phyloP scores from a whole-genome alignment of 2,113 vertebrate genomes.

The Procavia capensis region DNA sequence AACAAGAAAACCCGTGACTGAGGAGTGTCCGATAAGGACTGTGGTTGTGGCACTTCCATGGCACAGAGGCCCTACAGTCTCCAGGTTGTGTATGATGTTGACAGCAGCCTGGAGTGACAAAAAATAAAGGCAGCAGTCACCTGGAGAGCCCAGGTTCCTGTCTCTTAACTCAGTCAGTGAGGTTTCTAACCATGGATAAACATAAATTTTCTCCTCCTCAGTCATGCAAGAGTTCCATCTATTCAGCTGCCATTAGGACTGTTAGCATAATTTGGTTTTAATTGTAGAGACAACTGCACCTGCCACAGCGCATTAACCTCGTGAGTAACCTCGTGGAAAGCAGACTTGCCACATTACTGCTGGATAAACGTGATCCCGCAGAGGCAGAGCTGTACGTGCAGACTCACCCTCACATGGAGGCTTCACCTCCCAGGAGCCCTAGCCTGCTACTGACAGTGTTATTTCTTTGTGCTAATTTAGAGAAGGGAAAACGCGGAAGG shows the following conservation, averaged over 20 bases:
- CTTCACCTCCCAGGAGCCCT: background rate
- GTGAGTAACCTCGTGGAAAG: background rate
- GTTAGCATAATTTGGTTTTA: constrained; percentile 41
- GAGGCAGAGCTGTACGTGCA: background rate
- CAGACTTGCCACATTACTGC: background rate
- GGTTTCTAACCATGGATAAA: constrained; percentile 7
- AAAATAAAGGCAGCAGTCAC: background rate
- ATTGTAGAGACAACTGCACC: background rate
- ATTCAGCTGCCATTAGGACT: background rate
- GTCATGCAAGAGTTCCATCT: background rate
- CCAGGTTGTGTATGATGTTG: background rate
- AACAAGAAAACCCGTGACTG: background rate
- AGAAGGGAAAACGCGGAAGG: background rate
- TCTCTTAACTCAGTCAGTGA: background rate
- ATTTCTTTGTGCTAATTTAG: background rate
- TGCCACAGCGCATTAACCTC: background rate
- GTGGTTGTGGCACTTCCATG: background rate
- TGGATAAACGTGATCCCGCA: background rate
- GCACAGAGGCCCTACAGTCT: background rate
- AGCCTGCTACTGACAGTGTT: background rate
- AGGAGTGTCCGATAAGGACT: background rate
- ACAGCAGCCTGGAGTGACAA: background rate
- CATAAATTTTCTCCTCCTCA: background rate
- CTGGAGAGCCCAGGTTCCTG: background rate
- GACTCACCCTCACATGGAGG: rapidly evolving